Percentiles rank a stretch among this genome's conserved stretches.
These are phyloP conservation scores for Dilophus febrilis DNA, from an alignment of 2,888 invertebrate species.

Conservation along the genomic window DNA sequence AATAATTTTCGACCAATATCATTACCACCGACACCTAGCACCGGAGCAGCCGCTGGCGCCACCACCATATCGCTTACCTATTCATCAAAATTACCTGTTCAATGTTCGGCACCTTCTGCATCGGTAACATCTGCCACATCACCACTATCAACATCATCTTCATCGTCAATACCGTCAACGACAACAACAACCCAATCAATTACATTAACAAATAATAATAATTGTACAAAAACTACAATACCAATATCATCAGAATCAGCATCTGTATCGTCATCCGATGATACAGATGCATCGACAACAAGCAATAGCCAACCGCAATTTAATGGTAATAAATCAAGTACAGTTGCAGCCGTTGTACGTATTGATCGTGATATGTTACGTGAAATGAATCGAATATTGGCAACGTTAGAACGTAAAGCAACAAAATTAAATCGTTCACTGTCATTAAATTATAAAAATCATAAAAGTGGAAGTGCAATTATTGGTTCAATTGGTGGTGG, in stretches of 20 bases:
- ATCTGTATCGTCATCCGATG: constrained; percentile 3
- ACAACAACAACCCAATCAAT: not conserved
- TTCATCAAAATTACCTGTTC: too few relatives aligned
- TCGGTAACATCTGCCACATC: not conserved
- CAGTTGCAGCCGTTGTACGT: not conserved
- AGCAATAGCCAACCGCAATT: not conserved
- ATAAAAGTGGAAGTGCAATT: constrained; percentile 2
- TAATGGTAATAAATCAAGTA: not conserved
- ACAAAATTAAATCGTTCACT: constrained; percentile 11
- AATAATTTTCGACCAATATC: too few relatives aligned
- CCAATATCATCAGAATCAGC: constrained; percentile 1
- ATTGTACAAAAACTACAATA: not conserved
- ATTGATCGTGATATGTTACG: constrained; percentile 6
- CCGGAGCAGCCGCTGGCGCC: too few relatives aligned
- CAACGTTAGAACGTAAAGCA: constrained; percentile 9
- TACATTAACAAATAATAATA: too few relatives aligned
- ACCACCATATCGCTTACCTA: too few relatives aligned
- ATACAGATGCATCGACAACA: constrained; percentile 8
- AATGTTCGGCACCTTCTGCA: too few relatives aligned
- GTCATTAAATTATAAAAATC: constrained; percentile 10
- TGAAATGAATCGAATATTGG: constrained; percentile 9
- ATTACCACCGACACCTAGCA: too few relatives aligned
- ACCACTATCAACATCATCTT: not conserved
- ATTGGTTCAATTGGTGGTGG: constrained; percentile 12
- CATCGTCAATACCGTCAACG: constrained; percentile 15